These are phyloP conservation scores for Semaprochilodus insignis DNA, from an alignment of 2,797 vertebrate species.

Conservation along the genomic window DNA sequence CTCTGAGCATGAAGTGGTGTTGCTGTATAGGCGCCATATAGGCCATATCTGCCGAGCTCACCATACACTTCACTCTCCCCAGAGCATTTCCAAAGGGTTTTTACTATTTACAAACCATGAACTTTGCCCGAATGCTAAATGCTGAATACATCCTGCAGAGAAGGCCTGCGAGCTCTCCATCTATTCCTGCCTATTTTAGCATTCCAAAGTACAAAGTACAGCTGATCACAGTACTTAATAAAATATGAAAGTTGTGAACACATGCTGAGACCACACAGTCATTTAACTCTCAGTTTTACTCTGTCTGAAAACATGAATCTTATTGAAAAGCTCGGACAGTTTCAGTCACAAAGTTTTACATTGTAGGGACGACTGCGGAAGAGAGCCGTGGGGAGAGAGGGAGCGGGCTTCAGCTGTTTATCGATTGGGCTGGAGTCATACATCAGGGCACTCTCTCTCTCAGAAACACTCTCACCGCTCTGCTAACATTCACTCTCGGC, in stretches of 20 bases:
- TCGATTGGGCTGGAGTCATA: conserved; percentile 51
- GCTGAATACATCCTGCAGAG: not conserved
- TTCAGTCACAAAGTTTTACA: conserved; percentile 48
- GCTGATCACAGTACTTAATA: conserved; percentile 18
- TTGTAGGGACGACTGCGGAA: conserved; percentile 33
- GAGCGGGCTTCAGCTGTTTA: conserved; percentile 43
- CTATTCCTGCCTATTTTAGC: not conserved
- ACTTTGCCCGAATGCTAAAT: not conserved
- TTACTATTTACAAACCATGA: conserved; percentile 7
- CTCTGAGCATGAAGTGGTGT: conserved; percentile 34
- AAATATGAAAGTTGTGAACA: conserved; percentile 3
- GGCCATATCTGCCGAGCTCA: not conserved
- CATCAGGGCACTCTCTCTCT: conserved; percentile 36
- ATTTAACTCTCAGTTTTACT: not conserved
- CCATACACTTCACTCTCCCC: conserved; percentile 38
- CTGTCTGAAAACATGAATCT: conserved; percentile 33
- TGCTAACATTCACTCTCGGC: conserved; percentile 30
- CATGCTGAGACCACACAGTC: not conserved
- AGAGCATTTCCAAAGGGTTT: conserved; percentile 33
- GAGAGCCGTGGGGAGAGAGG: conserved; percentile 28
- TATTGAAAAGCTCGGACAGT: conserved; percentile 23
- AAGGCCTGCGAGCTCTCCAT: not conserved
- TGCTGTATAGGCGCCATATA: conserved; percentile 13
- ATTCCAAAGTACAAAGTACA: not conserved
- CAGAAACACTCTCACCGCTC: conserved; percentile 33